Base-by-base conservation (phyloP, 2,888 invertebrate genomes). In the Arctia plantaginis region DNA sequence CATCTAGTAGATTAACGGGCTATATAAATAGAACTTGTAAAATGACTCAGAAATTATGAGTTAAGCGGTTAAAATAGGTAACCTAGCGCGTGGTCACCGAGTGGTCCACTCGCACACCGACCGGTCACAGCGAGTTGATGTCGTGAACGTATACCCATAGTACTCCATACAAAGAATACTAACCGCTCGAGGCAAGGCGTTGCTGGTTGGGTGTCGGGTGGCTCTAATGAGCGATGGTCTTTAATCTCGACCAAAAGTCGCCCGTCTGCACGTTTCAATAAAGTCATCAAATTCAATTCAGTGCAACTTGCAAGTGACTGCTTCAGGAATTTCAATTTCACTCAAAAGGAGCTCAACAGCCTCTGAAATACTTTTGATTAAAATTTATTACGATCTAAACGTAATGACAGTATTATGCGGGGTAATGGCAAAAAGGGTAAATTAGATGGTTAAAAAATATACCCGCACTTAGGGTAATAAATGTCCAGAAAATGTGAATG, bases 291-390 rank as follows among this genome's bases (percentile, higher is more conserved):
- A 74, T 76, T 80, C 77, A 85, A 80, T 80, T 82, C 81, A 86
- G 85, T 89, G 88, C 89, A 88, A 78, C 81, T 77, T 80, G 80
- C 81, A 79, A 88, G 87, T 85, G 83, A 83, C 80, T 81, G 81
- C 80, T 80, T 69, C 27, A 82, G 82, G 87, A 85, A 87, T 88
- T 87, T 79, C 77, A 73, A 84, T 81, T 77, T 69, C 51, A 66
- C 65, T 66, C 68, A 66, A 69, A 74, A 74, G 68, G 64, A 66
- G 64, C 39, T 27, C 65, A 68, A n/a, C 30, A 68, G 70, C 44
- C 68, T 23, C 68, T n/a, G 35, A n/a, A 64, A 33, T 66, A 55
- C 74, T 71, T 44, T 65, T 71, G 70, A 84, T 83, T 79, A 75
- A 82, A 76, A 80, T 80, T 77, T 80, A 83, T 82, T 71, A 62